phyloP scores from a whole-genome alignment of 2,797 vertebrate genomes.

The Rhinoraja longicauda region DNA sequence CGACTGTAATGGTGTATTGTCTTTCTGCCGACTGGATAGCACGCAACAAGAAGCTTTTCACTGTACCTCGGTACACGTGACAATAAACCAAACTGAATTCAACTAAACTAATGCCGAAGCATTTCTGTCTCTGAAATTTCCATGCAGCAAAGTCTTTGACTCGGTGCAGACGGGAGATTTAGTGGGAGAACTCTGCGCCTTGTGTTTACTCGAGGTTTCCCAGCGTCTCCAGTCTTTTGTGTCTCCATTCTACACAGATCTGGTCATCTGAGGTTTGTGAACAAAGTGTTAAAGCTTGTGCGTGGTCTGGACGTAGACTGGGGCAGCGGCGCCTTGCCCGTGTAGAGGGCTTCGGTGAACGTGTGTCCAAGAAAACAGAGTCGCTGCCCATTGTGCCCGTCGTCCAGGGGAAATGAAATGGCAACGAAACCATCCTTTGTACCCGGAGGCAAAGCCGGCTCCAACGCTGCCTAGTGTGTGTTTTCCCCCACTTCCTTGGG shows the following conservation, averaged over 20 bases:
- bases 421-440: not conserved
- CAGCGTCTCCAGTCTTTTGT: no score
- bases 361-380: not conserved
- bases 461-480: not conserved
- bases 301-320: slow-evolving; percentile 2
- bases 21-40: no score
- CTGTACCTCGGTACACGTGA: no score
- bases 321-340: not conserved
- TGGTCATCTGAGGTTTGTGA: not conserved
- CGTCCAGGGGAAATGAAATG: not conserved
- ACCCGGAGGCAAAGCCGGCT: not conserved
- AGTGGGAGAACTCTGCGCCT: no score
- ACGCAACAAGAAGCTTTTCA: no score
- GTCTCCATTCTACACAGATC: not conserved
- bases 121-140: not conserved
- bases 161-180: no score
- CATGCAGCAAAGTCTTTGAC: not conserved
- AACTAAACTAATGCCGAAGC: no score
- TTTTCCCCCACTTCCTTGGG: not conserved
- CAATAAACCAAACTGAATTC: no score
- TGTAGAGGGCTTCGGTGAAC: not conserved
- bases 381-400: not conserved
- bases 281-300: not conserved
- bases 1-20: no score
- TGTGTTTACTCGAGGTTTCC: no score